phyloP scores from a whole-genome alignment of 1,140 invertebrate species.

The Zophobas atratus region DNA sequence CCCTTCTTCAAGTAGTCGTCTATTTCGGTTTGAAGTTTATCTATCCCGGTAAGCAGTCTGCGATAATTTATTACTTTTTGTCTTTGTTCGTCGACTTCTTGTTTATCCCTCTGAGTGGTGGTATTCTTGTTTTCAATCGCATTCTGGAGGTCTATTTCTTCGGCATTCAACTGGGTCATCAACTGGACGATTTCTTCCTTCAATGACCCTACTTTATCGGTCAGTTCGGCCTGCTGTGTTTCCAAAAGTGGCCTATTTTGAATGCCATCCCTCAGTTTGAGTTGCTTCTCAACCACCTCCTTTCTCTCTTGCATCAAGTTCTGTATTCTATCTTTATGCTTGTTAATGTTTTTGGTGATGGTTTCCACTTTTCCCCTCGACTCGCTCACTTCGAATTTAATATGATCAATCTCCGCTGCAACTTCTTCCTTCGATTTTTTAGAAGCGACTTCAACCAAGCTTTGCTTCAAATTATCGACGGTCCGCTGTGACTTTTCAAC shows the following conservation, averaged over 20 bases:
- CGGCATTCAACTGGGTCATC: conserved; percentile 13
- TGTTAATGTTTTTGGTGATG: conserved; percentile 51
- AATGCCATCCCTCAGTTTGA: conserved; percentile 47
- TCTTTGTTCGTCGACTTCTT: conserved; percentile 64
- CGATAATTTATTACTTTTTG: conserved; percentile 64
- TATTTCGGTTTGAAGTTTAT: conserved; percentile 58
- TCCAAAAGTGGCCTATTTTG: conserved; percentile 38
- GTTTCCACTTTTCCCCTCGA: conserved; percentile 54
- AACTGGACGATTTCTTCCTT: conserved; percentile 5
- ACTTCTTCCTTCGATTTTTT: conserved; percentile 69
- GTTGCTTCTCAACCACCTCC: conserved; percentile 53
- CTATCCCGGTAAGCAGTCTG: conserved; percentile 56
- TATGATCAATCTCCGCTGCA: conserved; percentile 67
- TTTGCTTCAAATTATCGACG: conserved; percentile 64
- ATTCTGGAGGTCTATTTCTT: conserved; percentile 47
- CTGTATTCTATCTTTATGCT: conserved; percentile 57
- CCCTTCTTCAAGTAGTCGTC: conserved; percentile 52
- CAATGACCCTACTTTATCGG: conserved; percentile 37
- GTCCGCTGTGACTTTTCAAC: conserved; percentile 54
- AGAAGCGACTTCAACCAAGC: conserved; percentile 67
- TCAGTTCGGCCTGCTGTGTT: conserved; percentile 33
- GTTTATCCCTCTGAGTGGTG: conserved; percentile 47
- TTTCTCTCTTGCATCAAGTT: conserved; percentile 58
- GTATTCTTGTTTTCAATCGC: conserved; percentile 26
- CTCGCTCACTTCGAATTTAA: conserved; percentile 66